These are phyloP conservation scores for Nothocercus julius DNA, from an alignment of 2,113 vertebrate species.

Conservation along the genomic window DNA sequence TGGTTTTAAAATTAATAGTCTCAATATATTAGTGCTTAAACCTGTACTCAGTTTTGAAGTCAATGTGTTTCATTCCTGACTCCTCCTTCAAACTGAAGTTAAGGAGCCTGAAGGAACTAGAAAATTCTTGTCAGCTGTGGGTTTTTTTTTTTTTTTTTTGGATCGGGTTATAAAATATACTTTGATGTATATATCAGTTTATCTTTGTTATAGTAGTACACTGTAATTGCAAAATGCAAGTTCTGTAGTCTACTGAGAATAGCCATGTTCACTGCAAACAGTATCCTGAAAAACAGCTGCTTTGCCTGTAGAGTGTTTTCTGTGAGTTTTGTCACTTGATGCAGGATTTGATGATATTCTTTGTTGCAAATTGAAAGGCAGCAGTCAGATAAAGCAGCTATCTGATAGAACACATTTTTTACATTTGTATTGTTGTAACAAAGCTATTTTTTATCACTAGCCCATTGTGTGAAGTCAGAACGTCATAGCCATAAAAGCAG, in stretches of 20 bases:
- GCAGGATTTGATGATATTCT: not conserved
- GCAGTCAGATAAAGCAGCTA: not conserved
- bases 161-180: not conserved
- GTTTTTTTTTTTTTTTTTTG: not conserved
- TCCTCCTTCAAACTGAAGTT: not conserved
- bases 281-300: not conserved
- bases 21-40: not conserved
- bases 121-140: not conserved
- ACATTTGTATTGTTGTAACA: not conserved
- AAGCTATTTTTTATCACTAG: not conserved
- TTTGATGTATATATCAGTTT: not conserved
- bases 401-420: not conserved
- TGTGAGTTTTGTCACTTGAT: not conserved
- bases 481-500: not conserved
- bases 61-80: not conserved
- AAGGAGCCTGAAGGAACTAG: not conserved
- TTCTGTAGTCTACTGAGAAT: not conserved
- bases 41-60: not conserved
- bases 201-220: not conserved
- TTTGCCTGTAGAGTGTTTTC: not conserved
- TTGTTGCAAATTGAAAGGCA: not conserved
- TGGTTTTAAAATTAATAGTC: not conserved
- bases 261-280: rapidly evolving
- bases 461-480: not conserved
- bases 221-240: not conserved